These are phyloP conservation scores for Tillus elongatus DNA, from an alignment of 2,888 invertebrate genomes.

Conservation along the genomic window DNA sequence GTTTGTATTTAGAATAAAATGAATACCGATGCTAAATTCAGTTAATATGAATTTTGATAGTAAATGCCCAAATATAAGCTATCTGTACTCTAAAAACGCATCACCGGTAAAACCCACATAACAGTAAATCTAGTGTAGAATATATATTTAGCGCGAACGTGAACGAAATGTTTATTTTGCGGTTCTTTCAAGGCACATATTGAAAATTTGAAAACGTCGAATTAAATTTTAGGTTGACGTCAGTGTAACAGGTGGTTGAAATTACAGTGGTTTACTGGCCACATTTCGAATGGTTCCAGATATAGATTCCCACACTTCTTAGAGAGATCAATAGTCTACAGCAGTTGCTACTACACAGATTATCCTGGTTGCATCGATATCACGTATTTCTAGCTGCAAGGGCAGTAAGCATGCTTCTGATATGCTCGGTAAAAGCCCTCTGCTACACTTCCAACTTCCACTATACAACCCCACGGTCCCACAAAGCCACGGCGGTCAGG, in stretches of 20 bases:
- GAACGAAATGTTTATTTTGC: conserved; percentile 23
- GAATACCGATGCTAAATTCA: too few relatives aligned
- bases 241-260: conserved; percentile 38
- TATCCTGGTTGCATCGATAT: conserved; percentile 17
- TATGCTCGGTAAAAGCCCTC: too few relatives aligned
- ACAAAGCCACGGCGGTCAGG: too few relatives aligned
- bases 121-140: conserved; percentile 24
- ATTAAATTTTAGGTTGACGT: conserved; percentile 28
- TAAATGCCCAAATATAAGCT: conserved; percentile 1
- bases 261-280: conserved; percentile 38
- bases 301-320: conserved; percentile 23
- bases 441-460: too few relatives aligned
- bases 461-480: too few relatives aligned
- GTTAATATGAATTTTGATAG: too few relatives aligned
- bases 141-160: conserved; percentile 25
- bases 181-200: conserved; percentile 20
- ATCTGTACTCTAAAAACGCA: not conserved
- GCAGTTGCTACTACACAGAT: conserved; percentile 20
- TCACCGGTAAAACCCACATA: too few relatives aligned
- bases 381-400: conserved; percentile 10
- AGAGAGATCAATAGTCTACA: conserved; percentile 16
- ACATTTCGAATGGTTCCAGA: conserved; percentile 30
- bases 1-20: too few relatives aligned
- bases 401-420: too few relatives aligned
- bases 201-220: conserved; percentile 27